Conservation (phyloP, 2,888 invertebrate species). For the Rotaria macrura region DNA sequence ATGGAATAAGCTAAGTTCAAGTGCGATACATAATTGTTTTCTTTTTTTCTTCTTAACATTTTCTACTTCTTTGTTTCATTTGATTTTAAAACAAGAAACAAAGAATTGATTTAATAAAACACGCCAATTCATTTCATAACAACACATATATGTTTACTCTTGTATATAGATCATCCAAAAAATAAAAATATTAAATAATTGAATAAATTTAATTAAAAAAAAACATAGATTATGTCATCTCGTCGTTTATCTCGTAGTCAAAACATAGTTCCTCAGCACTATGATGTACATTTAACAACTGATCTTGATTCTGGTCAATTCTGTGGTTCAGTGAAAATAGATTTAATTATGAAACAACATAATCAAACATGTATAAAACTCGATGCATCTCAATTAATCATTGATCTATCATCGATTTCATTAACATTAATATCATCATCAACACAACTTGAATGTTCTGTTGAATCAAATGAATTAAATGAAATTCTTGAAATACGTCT, state of each 20-base stretch:
- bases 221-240: not conserved
- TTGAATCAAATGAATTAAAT: not conserved
- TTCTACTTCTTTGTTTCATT: not conserved
- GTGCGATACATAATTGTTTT: not conserved
- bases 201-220: no score
- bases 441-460: not conserved
- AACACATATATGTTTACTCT: not conserved
- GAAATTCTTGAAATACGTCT: constrained; percentile 1
- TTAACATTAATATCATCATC: not conserved
- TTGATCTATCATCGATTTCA: not conserved
- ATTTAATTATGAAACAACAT: not conserved
- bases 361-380: not conserved
- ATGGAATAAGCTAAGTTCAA: not conserved
- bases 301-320: not conserved
- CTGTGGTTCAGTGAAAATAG: not conserved
- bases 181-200: not conserved
- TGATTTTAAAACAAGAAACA: not conserved
- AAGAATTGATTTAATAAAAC: not conserved
- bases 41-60: not conserved
- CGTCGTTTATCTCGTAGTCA: constrained; percentile 12
- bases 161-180: not conserved
- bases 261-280: not conserved
- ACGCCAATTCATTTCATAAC: not conserved
- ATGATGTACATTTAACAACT: constrained; percentile 15
- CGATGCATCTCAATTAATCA: not conserved